Conservation (phyloP, 2,888 invertebrate genomes). For the Aspidapion aeneum region DNA sequence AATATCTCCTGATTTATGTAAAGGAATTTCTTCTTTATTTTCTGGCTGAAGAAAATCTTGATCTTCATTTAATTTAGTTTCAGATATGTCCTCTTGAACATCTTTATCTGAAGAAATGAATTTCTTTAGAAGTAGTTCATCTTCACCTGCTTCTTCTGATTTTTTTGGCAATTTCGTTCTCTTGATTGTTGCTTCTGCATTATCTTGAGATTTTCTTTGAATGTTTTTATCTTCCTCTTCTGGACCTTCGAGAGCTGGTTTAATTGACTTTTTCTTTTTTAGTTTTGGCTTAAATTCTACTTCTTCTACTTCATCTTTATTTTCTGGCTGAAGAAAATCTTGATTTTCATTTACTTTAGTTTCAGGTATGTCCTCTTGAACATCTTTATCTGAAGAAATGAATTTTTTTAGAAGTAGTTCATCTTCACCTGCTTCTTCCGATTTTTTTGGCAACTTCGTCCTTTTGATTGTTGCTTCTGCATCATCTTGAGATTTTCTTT, state of each 20-base stretch:
- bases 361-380: conserved; percentile 59
- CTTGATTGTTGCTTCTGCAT: conserved; percentile 30
- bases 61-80: conserved; percentile 59
- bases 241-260: too few relatives aligned
- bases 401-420: conserved; percentile 32
- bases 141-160: conserved; percentile 17
- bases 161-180: conserved; percentile 22
- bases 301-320: conserved; percentile 32
- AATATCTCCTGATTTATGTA: conserved; percentile 65
- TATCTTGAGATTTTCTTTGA: too few relatives aligned
- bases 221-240: too few relatives aligned
- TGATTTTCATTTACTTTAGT: conserved; percentile 59
- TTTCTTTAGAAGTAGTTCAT: too few relatives aligned
- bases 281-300: conserved; percentile 30
- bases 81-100: conserved; percentile 59
- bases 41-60: too few relatives aligned
- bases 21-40: too few relatives aligned
- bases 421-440: conserved; percentile 27
- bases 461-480: conserved; percentile 35
- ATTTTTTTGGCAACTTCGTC: conserved; percentile 29
- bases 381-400: conserved; percentile 55
- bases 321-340: too few relatives aligned
- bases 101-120: conserved; percentile 52
- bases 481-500: conserved; percentile 33
- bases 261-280: conserved; percentile 35